Base-by-base conservation (phyloP, 2,888 invertebrate genomes). In the Galerucella calmariensis region DNA sequence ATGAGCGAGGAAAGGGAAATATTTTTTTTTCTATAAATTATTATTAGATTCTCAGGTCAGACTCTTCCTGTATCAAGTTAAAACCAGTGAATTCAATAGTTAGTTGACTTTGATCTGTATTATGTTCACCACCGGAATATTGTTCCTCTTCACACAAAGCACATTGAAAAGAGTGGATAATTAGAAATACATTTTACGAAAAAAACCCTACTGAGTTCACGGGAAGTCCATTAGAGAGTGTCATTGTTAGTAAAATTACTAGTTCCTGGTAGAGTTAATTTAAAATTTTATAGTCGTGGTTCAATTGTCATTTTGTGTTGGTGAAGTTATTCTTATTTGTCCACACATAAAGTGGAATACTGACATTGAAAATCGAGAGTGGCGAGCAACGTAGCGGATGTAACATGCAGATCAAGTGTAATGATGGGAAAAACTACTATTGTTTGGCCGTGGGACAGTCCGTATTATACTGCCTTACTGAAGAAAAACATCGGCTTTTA, bases 351-450 rank as follows among this genome's bases (percentile, higher is more conserved):
- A 68, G 51, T 69, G 73, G 51, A 73, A 51, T 69, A 67, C 70
- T 85, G 87, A 87, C 87, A 87, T 87, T 87, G 87, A 87, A 87
- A 86, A 87, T 84, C 85, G 86, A 86, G 87, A 87, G 87, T 86
- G 83, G 82, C 84, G 85, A 83, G 84, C 58, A 51, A 41, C 46
- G 46, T 66, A 85, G 83, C 86, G 86, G 86, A 86, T 87, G 86
- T 87, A 84, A 83, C 87, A 87, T 87, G 87, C 87, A 87, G 87
- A 87, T 87, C 87, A 86, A 84, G 86, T 85, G 87, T 88, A 88
- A 88, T 87, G 87, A 88, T 88, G 87, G 87, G 87, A 88, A 88
- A 84, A 85, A 79, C 78, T 77, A 76, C 85, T 80, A 87, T 87
- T 87, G 86, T 87, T 86, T 78, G 73, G 77, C 78, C 87, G 87